A percentile compares a stretch with the other conserved stretches of the same genome.
phyloP scores from a whole-genome alignment of 2,113 vertebrate genomes.

The Alethe diademata region DNA sequence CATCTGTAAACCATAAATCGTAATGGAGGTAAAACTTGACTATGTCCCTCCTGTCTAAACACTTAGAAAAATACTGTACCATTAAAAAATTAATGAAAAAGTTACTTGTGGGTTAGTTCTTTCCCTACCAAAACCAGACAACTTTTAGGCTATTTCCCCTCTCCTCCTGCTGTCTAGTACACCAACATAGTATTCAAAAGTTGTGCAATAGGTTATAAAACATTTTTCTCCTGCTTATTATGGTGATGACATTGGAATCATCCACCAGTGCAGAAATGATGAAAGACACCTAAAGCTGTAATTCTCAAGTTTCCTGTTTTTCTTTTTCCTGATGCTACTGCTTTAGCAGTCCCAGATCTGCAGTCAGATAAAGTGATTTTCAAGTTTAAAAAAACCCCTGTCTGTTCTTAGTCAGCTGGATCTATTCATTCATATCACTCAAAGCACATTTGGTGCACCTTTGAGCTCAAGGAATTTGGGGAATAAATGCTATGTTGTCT shows the following conservation, averaged over 20 bases:
- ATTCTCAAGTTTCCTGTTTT: not conserved
- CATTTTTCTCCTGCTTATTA: not conserved
- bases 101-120: rapidly evolving
- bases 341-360: not conserved
- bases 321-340: not conserved
- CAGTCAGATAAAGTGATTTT: not conserved
- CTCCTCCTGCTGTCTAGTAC: not conserved
- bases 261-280: not conserved
- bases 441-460: not conserved
- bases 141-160: not conserved
- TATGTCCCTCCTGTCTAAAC: not conserved
- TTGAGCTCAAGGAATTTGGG: not conserved
- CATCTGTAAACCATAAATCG: not conserved
- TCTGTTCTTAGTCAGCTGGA: not conserved
- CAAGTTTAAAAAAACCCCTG: not conserved
- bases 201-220: not conserved
- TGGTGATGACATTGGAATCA: not conserved
- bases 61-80: not conserved
- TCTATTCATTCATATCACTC: not conserved
- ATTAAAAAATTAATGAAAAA: not conserved
- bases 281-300: not conserved
- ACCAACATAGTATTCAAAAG: not conserved
- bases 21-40: not conserved
- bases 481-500: not conserved
- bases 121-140: not conserved